Evolutionary conservation across 1,140 invertebrate species (phyloP), one percentile per base, ranked within the genome.

Genomic region (Lepidostoma basale): DNA sequence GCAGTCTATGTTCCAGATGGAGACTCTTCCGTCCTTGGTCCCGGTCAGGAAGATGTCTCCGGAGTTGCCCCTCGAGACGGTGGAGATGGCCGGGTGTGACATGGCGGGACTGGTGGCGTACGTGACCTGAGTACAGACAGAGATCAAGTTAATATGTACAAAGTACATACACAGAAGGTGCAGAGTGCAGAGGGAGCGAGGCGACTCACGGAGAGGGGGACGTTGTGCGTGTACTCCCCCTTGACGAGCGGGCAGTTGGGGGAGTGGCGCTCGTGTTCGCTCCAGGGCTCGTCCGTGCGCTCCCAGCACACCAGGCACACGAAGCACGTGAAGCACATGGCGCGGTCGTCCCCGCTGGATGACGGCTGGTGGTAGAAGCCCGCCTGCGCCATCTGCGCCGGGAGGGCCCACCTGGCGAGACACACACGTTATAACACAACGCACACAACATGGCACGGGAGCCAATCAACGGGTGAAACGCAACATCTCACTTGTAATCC

Each of bases 341-440:
- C 94, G 67, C 95, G 84, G 79, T 98, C 96, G 77, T 96, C 94
- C 2, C 94, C 94, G 20, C 88, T 89, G 5, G 90, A 85, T 66
- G 93, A 95, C 0, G 95, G 95, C 76, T 96, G 93, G 77, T 97
- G 94, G 81, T 96, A 98, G 78, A 98, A 97, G 1, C 96, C 96
- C 23, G 95, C 95, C 78, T 97, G 94, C 3, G 95, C 94, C 95
- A 98, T 97, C 79, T 94, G 93, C 69, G 95, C 93, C 0, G 96
- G 95, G 65, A 96, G 79, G 5, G 95, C 95, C 94, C 95, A 97
- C 82, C 93, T 95, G 16, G 16, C 40, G 36, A 49, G 59, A 28
- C 42, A 25, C 20, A 26, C 25, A 10, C 6, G 42, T n/a, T 12
- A 5, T 16, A 63, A n/a, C n/a, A n/a, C n/a, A 18, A 47, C 28